These are phyloP conservation scores for Lepidotrigona ventralis DNA, from an alignment of 1,140 invertebrate genomes.

Conservation along the genomic window DNA sequence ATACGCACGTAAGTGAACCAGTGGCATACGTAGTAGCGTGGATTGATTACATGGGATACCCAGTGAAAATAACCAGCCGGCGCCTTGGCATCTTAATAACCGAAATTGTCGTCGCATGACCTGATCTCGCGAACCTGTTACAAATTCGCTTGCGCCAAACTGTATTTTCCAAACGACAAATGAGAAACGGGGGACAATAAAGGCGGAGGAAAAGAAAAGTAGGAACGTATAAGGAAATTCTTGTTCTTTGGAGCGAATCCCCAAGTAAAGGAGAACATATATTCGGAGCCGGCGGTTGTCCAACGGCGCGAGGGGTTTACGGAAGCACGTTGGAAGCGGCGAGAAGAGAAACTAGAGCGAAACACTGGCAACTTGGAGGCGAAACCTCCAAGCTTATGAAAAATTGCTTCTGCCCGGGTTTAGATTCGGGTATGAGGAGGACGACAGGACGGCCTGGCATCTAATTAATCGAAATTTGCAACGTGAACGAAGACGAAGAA, in stretches of 20 bases:
- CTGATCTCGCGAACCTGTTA: not conserved
- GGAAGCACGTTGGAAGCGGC: not conserved
- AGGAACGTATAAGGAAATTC: not conserved
- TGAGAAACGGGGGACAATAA: not conserved
- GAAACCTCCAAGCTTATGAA: not conserved
- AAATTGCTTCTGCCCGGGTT: conserved; percentile 9
- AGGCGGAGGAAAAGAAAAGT: not conserved
- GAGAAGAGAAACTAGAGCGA: conserved; percentile 6
- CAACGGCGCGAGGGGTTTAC: not conserved
- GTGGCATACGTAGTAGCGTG: not conserved
- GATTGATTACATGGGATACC: not conserved
- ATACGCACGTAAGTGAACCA: not conserved
- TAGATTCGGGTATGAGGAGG: not conserved
- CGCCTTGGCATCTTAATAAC: not conserved
- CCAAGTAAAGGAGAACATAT: not conserved
- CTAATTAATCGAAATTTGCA: conserved; percentile 25
- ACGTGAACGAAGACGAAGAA: not conserved
- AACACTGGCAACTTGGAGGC: conserved; percentile 4
- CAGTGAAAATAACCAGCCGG: not conserved
- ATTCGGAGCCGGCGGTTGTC: not conserved
- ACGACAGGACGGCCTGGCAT: not conserved
- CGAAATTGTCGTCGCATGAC: not conserved
- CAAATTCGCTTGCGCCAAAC: too few species aligned
- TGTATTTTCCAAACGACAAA: not conserved
- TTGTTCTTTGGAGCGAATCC: not conserved